Conservation (phyloP, 2,113 vertebrate species). For the Pangasianodon hypophthalmus region DNA sequence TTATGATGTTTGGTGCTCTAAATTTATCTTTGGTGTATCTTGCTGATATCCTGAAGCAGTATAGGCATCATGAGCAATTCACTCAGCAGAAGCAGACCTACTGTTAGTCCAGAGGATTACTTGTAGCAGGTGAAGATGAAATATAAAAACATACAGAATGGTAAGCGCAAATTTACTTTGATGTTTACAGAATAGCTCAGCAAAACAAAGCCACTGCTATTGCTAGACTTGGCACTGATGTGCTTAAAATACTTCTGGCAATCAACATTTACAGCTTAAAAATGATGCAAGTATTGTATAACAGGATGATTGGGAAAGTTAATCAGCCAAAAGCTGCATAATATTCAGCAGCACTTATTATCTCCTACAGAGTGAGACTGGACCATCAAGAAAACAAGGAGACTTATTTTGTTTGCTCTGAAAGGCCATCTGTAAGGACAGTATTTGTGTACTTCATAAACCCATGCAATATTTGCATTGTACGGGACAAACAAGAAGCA, state of each 20-base stretch:
- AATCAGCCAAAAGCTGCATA: neutral
- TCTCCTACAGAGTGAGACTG: neutral
- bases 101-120: neutral
- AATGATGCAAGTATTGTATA: neutral
- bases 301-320: neutral
- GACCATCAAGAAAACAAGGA: neutral
- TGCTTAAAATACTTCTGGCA: neutral
- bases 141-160: neutral
- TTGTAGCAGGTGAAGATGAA: neutral
- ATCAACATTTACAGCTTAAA: conserved; percentile 5
- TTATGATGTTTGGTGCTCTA: neutral
- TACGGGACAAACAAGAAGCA: neutral
- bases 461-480: neutral
- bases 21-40: neutral
- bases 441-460: neutral
- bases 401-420: neutral
- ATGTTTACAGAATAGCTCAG: neutral
- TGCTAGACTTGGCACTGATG: neutral
- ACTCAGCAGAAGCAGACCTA: neutral
- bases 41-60: neutral
- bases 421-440: neutral
- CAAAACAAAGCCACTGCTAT: neutral
- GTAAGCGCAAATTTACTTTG: neutral
- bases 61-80: neutral
- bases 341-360: neutral